A percentile compares a stretch with the other conserved stretches of the same genome.
Conservation (phyloP, 2,113 vertebrate species). For the Mohoua ochrocephala region DNA sequence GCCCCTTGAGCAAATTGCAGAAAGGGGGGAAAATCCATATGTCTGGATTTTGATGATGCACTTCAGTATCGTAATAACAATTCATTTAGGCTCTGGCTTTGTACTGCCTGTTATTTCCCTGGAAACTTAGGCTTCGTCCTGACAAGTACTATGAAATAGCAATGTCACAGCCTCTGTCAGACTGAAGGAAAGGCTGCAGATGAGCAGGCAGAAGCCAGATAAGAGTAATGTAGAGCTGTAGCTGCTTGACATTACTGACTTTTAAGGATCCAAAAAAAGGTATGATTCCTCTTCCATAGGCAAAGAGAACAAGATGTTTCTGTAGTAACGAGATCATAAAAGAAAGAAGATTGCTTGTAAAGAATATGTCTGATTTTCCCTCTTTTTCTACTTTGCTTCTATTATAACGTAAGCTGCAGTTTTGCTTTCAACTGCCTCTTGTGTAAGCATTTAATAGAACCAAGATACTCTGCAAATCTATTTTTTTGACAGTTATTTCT, state of each 20-base stretch:
- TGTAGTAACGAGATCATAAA: conserved; percentile 18
- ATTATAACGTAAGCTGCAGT: background rate
- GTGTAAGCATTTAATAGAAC: conserved; percentile 8
- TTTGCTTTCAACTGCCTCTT: conserved; percentile 20
- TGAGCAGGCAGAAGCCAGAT: background rate
- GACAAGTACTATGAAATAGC: background rate
- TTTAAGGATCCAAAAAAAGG: conserved; percentile 13
- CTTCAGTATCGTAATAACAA: background rate
- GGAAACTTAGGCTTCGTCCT: background rate
- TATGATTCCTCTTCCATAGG: background rate
- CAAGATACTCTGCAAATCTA: background rate
- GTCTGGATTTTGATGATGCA: conserved; percentile 7
- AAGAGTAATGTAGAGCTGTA: background rate
- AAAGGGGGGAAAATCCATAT: background rate
- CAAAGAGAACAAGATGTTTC: conserved; percentile 44
- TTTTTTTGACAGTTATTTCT: background rate
- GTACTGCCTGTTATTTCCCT: background rate
- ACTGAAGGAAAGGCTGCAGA: background rate
- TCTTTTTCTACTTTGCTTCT: background rate
- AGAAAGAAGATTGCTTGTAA: conserved; percentile 39
- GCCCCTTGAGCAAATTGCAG: background rate
- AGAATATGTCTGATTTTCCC: conserved; percentile 8
- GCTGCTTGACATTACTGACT: conserved; percentile 23
- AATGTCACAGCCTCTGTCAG: background rate
- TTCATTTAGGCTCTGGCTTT: background rate